Evolutionary conservation across 2,113 vertebrate genomes (phyloP), one percentile per base, ranked within the genome.

Genomic region (Tenrec ecaudatus): DNA sequence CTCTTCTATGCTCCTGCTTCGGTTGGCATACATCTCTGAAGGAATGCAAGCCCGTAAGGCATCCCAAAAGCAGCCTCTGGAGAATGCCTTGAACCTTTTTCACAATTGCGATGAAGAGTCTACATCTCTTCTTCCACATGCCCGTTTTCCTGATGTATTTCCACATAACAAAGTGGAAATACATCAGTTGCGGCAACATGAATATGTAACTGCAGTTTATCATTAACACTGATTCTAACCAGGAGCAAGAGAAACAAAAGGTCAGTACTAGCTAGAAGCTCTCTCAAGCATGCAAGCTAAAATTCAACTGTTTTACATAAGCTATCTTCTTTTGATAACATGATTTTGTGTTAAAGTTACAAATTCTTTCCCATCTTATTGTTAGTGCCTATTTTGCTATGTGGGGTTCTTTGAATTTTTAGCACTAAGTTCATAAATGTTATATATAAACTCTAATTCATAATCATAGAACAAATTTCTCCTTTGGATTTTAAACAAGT

Each of bases 201-300:
- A 25, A 75, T 82, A 4, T 62, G 36, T 80, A 84, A 47, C 62
- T 76, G 47, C 62, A 38, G 62, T 69, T 92, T 89, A 62, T 93
- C 79, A 43, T 71, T 94, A 69, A 90, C 29, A 23, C 31, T 84
- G 23, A 25, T 25, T 77, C 23, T 71, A 3, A 76, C n/a, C 14
- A 40, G 31, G 80, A 84, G 58, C 17, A 62, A 29, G 17, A 82
- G 62, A 92, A 95, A 78, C 7, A 82, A 88, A 78, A 78, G 71
- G 19, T 79, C 25, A 75, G 31, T n/a, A 82, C 43, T 53, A 81
- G 11, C 29, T 75, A 4, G 57, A 75, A 86, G 17, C 1, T 73
- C 82, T 57, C 20, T 73, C 3, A 60, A 68, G 25, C 3, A 77
- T 62, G 79, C 11, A 60, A 19, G 53, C 31, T 89, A 43, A 85